phyloP scores from a whole-genome alignment of 37 sponge, comb jelly and placozoan species.

The Agelas oroides region DNA sequence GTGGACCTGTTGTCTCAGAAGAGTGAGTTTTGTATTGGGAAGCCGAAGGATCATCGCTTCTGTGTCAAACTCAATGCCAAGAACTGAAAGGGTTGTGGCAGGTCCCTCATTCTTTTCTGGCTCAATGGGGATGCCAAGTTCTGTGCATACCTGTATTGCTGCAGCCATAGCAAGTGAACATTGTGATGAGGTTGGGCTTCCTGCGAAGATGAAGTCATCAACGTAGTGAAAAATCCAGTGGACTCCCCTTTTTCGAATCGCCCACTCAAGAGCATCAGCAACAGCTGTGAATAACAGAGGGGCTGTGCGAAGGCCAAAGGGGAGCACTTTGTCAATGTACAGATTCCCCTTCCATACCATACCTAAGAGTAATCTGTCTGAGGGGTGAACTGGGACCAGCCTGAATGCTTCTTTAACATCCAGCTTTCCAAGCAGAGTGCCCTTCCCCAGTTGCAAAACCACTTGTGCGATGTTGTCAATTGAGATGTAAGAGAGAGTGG shows the following conservation, averaged over 20 bases:
- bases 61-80: constrained; percentile 19
- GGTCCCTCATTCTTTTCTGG: constrained; percentile 19
- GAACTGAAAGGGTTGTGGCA: not conserved
- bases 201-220: constrained; percentile 17
- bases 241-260: not conserved
- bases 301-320: constrained; percentile 24
- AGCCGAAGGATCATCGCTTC: not conserved
- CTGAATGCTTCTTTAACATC: constrained; percentile 33
- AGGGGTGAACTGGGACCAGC: constrained; percentile 20
- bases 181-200: not conserved
- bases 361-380: constrained; percentile 9
- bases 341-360: constrained; percentile 7
- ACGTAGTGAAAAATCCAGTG: constrained; percentile 3
- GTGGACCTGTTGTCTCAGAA: not conserved
- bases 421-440: constrained; percentile 7
- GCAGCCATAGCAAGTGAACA: not conserved
- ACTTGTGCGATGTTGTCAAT: not conserved
- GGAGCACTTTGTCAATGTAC: constrained; percentile 2
- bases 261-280: constrained; percentile 26
- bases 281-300: constrained; percentile 11
- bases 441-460: constrained; percentile 6
- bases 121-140: not conserved
- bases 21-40: not conserved
- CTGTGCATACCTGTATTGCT: not conserved
- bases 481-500: constrained; percentile 1